A percentile compares a stretch with the other conserved stretches of the same genome.
These are phyloP conservation scores for Hippocampus mohnikei DNA, from an alignment of 2,113 vertebrate species.

Conservation along the genomic window DNA sequence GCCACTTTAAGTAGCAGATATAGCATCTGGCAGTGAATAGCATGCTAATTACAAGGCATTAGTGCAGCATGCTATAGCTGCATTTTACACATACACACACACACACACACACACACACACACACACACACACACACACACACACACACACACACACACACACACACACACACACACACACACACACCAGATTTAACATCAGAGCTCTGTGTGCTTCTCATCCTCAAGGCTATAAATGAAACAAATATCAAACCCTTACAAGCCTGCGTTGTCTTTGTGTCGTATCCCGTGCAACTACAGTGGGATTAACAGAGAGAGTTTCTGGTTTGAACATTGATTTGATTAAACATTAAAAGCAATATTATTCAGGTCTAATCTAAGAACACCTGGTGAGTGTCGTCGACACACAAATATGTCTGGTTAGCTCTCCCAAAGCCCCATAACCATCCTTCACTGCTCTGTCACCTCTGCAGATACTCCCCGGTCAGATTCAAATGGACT, in stretches of 20 bases:
- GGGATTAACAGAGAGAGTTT: conserved; percentile 11
- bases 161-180: background rate
- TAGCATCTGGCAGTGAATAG: conserved; percentile 60
- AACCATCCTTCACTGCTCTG: conserved; percentile 11
- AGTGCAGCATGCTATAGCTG: conserved; percentile 37
- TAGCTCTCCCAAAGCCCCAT: background rate
- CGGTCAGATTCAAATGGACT: conserved; percentile 33
- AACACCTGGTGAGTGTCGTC: background rate
- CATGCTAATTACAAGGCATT: conserved; percentile 63
- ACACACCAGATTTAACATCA: conserved; percentile 23
- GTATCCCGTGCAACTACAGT: conserved; percentile 12
- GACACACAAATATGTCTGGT: conserved; percentile 4
- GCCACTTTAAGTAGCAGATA: conserved; percentile 53
- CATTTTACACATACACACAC: conserved; percentile 11
- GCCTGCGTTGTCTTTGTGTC: background rate
- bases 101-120: background rate
- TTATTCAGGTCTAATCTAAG: background rate
- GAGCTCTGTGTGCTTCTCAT: conserved; percentile 2
- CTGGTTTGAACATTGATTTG: background rate
- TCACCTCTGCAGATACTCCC: conserved; percentile 39
- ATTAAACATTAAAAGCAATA: conserved; percentile 3
- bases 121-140: background rate
- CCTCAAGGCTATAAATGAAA: conserved; percentile 16
- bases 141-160: conserved; percentile 8
- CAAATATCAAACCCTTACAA: too few relatives aligned